These are phyloP conservation scores for Prinia subflava DNA, from an alignment of 2,113 vertebrate genomes.

Conservation along the genomic window DNA sequence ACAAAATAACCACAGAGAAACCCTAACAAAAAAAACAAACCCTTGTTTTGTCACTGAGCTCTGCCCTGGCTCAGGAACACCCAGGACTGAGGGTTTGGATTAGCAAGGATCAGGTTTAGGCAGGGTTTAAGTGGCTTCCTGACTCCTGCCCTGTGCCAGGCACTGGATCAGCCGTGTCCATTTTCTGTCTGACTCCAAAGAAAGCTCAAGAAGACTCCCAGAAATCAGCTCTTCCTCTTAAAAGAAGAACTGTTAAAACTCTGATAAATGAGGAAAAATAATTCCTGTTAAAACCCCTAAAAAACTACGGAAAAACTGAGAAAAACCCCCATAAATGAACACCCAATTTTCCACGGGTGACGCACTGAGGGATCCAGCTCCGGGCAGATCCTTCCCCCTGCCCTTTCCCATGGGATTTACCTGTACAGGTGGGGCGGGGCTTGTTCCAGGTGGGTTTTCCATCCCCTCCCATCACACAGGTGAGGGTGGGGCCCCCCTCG, in stretches of 20 bases:
- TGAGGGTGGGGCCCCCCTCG: constrained; percentile 86
- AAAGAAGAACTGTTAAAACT: not conserved
- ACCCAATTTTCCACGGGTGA: fast-evolving
- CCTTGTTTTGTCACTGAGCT: not conserved
- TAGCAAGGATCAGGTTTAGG: not conserved
- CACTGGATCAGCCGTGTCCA: fast-evolving
- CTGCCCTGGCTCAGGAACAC: not conserved
- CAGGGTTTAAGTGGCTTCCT: not conserved
- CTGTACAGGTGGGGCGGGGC: constrained; percentile 89
- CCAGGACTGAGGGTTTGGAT: fast-evolving
- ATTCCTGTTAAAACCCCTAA: not conserved
- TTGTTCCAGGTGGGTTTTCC: constrained; percentile 94
- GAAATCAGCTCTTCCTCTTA: not conserved
- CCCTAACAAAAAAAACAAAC: not conserved
- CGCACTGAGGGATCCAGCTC: fast-evolving
- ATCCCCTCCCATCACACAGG: constrained; percentile 89
- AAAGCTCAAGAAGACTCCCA: not conserved
- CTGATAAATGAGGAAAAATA: fast-evolving
- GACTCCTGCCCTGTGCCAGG: not conserved
- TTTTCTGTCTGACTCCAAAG: not conserved
- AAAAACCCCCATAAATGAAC: fast-evolving
- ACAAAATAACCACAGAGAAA: not conserved
- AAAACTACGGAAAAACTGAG: fast-evolving
- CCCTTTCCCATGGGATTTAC: constrained; percentile 37
- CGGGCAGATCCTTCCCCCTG: fast-evolving